These are phyloP conservation scores for Phocoena phocoena DNA, from an alignment of 2,113 vertebrate species.

Conservation along the genomic window DNA sequence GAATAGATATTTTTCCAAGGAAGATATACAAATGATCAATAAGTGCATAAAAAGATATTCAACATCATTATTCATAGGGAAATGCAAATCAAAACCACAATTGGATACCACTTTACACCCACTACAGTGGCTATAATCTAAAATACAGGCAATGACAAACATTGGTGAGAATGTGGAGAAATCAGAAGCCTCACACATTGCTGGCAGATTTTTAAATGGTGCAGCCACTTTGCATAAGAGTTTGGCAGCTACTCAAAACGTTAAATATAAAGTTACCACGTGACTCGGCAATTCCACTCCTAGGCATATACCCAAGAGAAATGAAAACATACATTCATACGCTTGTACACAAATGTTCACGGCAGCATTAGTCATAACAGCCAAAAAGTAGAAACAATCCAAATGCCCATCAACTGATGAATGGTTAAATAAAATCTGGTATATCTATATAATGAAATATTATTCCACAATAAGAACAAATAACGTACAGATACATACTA, in stretches of 20 bases:
- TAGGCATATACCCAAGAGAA: too few species aligned
- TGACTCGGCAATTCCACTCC: too few species aligned
- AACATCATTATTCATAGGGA: neutral
- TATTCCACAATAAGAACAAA: neutral
- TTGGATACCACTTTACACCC: neutral
- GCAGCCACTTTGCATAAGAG: neutral
- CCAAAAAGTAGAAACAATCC: too few species aligned
- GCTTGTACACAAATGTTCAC: too few species aligned
- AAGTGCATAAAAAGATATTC: neutral
- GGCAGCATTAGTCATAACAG: too few species aligned
- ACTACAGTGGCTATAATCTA: neutral
- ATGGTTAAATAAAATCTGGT: too few species aligned
- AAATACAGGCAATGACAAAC: neutral
- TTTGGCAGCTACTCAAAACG: neutral
- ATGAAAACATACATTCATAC: too few species aligned
- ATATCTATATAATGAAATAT: neutral
- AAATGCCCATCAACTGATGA: too few species aligned
- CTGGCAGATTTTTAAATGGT: neutral
- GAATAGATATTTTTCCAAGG: slow-evolving; percentile 23
- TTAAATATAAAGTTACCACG: neutral
- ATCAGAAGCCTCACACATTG: neutral
- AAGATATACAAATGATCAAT: neutral
- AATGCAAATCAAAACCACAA: slow-evolving; percentile 35
- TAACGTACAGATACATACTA: neutral
- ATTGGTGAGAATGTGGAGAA: neutral